These are phyloP conservation scores for Brachionus angularis DNA, from an alignment of 1,140 invertebrate genomes.

Conservation along the genomic window DNA sequence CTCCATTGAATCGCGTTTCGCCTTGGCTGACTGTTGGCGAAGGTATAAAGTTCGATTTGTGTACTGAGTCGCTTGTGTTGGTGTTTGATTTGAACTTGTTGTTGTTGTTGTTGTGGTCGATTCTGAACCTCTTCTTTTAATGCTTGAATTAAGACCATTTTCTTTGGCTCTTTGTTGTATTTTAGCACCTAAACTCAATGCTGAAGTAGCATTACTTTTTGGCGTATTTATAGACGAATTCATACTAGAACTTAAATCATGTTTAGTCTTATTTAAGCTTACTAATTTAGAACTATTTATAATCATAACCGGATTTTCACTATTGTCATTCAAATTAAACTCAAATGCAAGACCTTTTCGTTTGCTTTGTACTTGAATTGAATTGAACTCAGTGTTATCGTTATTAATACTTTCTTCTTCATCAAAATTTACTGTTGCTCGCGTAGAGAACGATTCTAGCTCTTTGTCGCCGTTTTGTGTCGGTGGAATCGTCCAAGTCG, in stretches of 20 bases:
- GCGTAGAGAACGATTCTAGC: not conserved
- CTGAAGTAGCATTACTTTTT: slow-evolving; percentile 27
- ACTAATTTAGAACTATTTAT: slow-evolving; percentile 23
- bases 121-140: not conserved
- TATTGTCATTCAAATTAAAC: not conserved
- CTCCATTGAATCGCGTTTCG: slow-evolving; percentile 3
- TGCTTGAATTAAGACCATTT: not conserved
- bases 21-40: slow-evolving; percentile 34
- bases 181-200: slow-evolving; percentile 23
- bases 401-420: not conserved
- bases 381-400: no score
- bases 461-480: not conserved
- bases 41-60: slow-evolving; percentile 25
- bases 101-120: not conserved
- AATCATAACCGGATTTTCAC: not conserved
- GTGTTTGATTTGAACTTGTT: not conserved
- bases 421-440: slow-evolving; percentile 8
- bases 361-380: no score
- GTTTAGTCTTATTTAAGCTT: not conserved
- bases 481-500: slow-evolving; percentile 11
- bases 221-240: not conserved
- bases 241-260: not conserved
- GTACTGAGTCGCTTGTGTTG: not conserved
- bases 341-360: slow-evolving; percentile 38
- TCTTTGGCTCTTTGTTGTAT: slow-evolving; percentile 39